Evolutionary conservation across 2,113 vertebrate genomes (phyloP).

Genomic region (Malurus melanocephalus): DNA sequence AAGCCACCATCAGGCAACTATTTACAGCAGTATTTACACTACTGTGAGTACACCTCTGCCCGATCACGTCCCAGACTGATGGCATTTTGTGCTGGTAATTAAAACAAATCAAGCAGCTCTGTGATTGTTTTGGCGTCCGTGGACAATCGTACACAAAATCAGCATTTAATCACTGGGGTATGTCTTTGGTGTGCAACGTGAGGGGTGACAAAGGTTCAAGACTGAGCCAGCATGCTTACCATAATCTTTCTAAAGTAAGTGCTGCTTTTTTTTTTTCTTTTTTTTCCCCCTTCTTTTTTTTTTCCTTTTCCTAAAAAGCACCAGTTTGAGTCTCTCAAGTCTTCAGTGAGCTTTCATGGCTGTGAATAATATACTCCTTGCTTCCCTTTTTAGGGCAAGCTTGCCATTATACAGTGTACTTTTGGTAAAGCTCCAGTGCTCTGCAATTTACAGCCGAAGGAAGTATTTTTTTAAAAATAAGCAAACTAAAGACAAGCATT

Average conservation of each 20-base stretch:
- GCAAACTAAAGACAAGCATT: slow-evolving; percentile 83
- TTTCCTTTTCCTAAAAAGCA: slow-evolving; percentile 43
- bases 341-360: slow-evolving; percentile 74
- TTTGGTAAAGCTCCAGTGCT: slow-evolving; percentile 78
- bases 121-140: slow-evolving; percentile 98
- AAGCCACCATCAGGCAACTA: slow-evolving; percentile 93
- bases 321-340: slow-evolving; percentile 80
- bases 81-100: slow-evolving; percentile 96
- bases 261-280: slow-evolving; percentile 60
- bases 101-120: slow-evolving; percentile 98
- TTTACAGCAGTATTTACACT: slow-evolving; percentile 96
- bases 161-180: slow-evolving; percentile 90
- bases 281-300: not conserved
- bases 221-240: slow-evolving; percentile 88
- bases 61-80: slow-evolving; percentile 94
- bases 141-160: slow-evolving; percentile 97
- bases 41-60: slow-evolving; percentile 91
- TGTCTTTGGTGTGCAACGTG: slow-evolving; percentile 88
- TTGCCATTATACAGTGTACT: slow-evolving; percentile 78
- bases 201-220: slow-evolving; percentile 90
- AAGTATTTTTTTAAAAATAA: slow-evolving; percentile 82
- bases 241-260: slow-evolving; percentile 90
- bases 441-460: slow-evolving; percentile 79
- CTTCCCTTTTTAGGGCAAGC: slow-evolving; percentile 85
- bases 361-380: slow-evolving; percentile 80